Base-by-base conservation (phyloP, 2,888 invertebrate genomes). In the Lasioglossum lativentre region DNA sequence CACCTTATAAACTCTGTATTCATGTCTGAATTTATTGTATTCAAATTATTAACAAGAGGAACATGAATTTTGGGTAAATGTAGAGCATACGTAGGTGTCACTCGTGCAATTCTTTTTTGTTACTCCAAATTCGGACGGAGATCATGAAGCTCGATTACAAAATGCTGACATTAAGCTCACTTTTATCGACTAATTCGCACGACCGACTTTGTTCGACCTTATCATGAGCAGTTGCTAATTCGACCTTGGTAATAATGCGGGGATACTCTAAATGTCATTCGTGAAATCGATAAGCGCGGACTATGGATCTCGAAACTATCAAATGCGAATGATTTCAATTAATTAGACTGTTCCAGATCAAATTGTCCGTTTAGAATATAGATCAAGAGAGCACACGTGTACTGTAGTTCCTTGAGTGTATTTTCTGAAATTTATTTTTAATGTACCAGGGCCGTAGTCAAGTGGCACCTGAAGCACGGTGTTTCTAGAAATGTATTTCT, bases 201-300 rank as follows among this genome's bases (percentile, higher is more conserved):
- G 83, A 47, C 34, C 63, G 68, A 59, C 40, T 72, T 34, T 47
- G 70, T 27, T 68, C 34, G 16, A 75, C 14, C 66, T 83, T 80
- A 81, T 82, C 80, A 40, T 59, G 42, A 56, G 63, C 71, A 47
- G 78, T 74, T 30, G 68, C 59, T 77, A 75, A 72, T 68, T 8
- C 42, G 77, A 75, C 81, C 82, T 82, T 75, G 75, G 74, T 34
- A 45, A 78, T 73, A 79, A 83, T 56, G 47, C 38, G 73, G n/a
- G 12, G 77, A 72, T 74, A 75, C 63, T 86, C 66, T 86, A 78
- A 78, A 83, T 78, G 82, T 71, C 76, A 76, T 56, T 78, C 27
- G 80, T 68, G 38, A 86, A 71, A 83, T 87, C 83, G 86, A 87
- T 87, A 83, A 73, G 30, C 56, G 23, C 63, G 56, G 72, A 75